These are phyloP conservation scores for Apaloderma vittatum DNA, from an alignment of 2,113 vertebrate genomes.

Conservation along the genomic window DNA sequence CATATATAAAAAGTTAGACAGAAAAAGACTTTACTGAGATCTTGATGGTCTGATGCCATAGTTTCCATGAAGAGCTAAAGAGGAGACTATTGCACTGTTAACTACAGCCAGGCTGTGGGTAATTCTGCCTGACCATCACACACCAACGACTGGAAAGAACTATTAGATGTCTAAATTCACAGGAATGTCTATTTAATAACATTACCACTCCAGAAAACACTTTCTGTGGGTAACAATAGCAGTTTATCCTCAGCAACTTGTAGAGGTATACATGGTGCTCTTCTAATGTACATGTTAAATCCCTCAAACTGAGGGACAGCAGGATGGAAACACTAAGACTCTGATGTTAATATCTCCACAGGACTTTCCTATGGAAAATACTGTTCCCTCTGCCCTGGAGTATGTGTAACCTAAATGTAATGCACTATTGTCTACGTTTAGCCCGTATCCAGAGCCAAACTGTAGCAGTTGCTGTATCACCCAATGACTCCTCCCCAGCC, in stretches of 20 bases:
- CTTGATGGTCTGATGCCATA: neutral
- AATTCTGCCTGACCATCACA: neutral
- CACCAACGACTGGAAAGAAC: neutral
- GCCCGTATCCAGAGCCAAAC: too few relatives aligned
- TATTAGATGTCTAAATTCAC: neutral
- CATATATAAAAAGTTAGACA: neutral
- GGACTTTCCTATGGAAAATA: neutral
- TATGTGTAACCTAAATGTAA: neutral
- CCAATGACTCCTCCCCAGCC: too few relatives aligned
- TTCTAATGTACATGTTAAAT: neutral
- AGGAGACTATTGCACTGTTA: neutral
- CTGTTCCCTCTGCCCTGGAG: neutral
- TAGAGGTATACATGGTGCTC: neutral
- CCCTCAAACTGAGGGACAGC: neutral
- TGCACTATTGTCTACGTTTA: too few relatives aligned
- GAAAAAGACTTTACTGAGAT: neutral
- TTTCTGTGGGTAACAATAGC: neutral
- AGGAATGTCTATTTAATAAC: neutral
- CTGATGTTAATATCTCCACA: neutral
- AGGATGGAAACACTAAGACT: neutral
- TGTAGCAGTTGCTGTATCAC: too few relatives aligned
- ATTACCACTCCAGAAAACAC: neutral
- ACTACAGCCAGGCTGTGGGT: neutral
- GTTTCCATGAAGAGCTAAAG: neutral
- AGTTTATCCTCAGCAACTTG: neutral